Percentiles rank a stretch among this genome's conserved stretches.
Evolutionary conservation across 2,113 vertebrate genomes (phyloP).

Genomic region (Notarius lentiginosus): DNA sequence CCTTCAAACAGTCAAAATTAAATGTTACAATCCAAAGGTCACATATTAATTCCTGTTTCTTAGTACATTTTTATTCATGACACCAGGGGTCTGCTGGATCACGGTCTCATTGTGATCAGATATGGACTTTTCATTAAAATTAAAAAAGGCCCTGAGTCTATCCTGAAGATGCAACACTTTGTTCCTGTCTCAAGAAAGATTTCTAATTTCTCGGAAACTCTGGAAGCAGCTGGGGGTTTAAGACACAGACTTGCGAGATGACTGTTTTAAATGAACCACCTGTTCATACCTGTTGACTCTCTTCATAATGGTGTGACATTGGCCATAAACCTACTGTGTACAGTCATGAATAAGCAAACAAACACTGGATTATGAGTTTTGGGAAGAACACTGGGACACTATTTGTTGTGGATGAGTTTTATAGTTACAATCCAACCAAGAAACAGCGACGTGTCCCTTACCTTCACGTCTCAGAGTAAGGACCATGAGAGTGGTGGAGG

Average conservation of each 20-base stretch:
- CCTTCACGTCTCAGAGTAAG: constrained; percentile 12
- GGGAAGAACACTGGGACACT: neutral
- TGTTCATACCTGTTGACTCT: neutral
- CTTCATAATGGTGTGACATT: neutral
- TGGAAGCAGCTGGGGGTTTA: neutral
- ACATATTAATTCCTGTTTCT: constrained; percentile 54
- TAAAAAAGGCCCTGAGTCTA: constrained; percentile 22
- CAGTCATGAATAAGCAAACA: neutral
- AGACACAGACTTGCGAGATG: neutral
- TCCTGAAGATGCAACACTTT: constrained; percentile 41
- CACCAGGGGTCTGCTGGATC: constrained; percentile 42
- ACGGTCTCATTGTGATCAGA: constrained; percentile 50
- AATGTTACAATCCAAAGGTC: constrained; percentile 60
- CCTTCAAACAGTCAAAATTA: constrained; percentile 59
- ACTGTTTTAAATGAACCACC: neutral
- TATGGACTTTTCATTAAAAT: constrained; percentile 53
- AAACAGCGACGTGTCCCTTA: neutral
- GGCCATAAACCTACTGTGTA: neutral
- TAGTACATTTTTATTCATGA: constrained; percentile 55
- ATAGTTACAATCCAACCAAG: neutral
- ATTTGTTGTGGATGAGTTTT: neutral
- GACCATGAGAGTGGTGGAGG: constrained; percentile 29
- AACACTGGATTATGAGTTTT: neutral
- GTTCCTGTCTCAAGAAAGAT: constrained; percentile 42
- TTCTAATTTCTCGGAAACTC: constrained; percentile 10